These are phyloP conservation scores for Ammodytes marinus DNA, from an alignment of 2,113 vertebrate species.

Conservation along the genomic window DNA sequence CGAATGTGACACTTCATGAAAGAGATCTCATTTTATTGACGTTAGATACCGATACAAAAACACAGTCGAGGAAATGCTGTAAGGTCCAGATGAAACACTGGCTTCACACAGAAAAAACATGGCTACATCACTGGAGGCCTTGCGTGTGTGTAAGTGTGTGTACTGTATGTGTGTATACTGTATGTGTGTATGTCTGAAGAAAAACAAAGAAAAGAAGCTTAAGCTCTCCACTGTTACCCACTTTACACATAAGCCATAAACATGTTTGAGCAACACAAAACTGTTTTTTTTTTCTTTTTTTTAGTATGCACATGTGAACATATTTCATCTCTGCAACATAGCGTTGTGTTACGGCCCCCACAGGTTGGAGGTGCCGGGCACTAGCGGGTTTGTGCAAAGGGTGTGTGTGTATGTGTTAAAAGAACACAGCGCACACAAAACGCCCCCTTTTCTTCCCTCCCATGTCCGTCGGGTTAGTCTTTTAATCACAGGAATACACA, in stretches of 20 bases:
- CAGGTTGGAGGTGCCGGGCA: constrained; percentile 62
- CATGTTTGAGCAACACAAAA: constrained; percentile 78
- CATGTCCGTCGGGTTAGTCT: constrained; percentile 62
- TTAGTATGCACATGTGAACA: constrained; percentile 76
- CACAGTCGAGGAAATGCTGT: constrained; percentile 72
- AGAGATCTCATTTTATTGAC: constrained; percentile 56
- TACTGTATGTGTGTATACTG: too few relatives aligned
- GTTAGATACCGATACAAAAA: constrained; percentile 77
- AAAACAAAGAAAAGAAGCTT: constrained; percentile 33
- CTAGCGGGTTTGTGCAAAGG: constrained; percentile 46
- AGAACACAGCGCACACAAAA: constrained; percentile 46
- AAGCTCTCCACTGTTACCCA: constrained; percentile 60
- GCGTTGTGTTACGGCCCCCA: constrained; percentile 52
- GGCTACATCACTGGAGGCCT: constrained; percentile 71
- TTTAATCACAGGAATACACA: constrained; percentile 69
- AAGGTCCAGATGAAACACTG: constrained; percentile 73
- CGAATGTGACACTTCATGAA: constrained; percentile 73
- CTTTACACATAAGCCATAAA: constrained; percentile 77
- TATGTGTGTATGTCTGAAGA: background rate
- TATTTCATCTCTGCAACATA: constrained; percentile 64
- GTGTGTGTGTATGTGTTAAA: constrained; percentile 43
- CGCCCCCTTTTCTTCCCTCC: constrained; percentile 56
- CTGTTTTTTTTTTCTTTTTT: constrained; percentile 55
- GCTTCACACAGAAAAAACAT: constrained; percentile 73
- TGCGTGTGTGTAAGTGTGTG: constrained; percentile 20